Evolutionary conservation across 2,888 invertebrate species (phyloP), one percentile per base, ranked within the genome.

Genomic region (Zeuzera pyrina): DNA sequence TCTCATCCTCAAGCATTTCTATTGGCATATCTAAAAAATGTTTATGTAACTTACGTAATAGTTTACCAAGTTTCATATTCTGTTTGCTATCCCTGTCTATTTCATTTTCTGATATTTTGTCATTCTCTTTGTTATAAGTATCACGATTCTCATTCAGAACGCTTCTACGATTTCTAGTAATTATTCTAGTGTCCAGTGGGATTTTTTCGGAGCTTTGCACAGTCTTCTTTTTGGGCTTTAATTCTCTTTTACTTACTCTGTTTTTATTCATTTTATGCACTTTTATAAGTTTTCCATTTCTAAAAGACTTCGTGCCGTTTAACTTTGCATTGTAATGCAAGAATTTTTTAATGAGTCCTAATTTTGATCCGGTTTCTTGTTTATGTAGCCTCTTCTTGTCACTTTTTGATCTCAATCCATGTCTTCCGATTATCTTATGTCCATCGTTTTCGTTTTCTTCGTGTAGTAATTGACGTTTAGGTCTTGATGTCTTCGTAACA

Each of bases 11-110:
- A 4, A 42, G 31, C 26, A 43, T 38, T 33, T 69, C 57, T 11
- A 39, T 23, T 2, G 69, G 56, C 12, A 67, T 31, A 13, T 62
- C 49, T 8, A 58, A 47, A 11, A 70, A 38, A 35, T 62, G 54
- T 30, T 64, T 53, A 12, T 69, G 60, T 2, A 76, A 43, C 39
- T 59, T 66, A 5, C 54, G 52, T 1, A 74, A 38, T 16, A 76
- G 55, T 26, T 63, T 67, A 45, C 58, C 61, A 2, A 68, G 30
- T 16, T 63, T 62, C n/a, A n/a, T n/a, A n/a, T n/a, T n/a, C 1
- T 39, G 43, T 35, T 58, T 52, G 10, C 60, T 53, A 30, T 49
- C 54, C 8, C 41, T 40, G 16, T 52, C 53, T 12, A 71, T 50
- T 43, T 70, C 60, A 27, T 73, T 77, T 37, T 70, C 67, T 13